Evolutionary conservation across 30 jellyfish, hydroid and myxozoan species (phyloP).

Genomic region (Catostylus mosaicus): DNA sequence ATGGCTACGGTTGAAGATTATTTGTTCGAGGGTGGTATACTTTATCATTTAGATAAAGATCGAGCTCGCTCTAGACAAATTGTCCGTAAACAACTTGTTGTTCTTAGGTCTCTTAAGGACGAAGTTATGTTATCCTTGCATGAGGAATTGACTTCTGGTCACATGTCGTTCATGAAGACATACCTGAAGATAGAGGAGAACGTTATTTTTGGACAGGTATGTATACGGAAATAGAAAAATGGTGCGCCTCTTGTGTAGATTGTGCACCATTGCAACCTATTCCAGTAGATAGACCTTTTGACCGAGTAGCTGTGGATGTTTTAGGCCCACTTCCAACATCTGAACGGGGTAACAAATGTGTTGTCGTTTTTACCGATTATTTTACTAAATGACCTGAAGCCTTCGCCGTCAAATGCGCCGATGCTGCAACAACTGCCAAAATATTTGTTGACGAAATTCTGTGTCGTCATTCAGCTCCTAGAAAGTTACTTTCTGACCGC

Average conservation of each 20-base stretch:
- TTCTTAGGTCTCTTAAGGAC: constrained; percentile 54
- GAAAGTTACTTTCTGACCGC: constrained; percentile 55
- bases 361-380: constrained; percentile 53
- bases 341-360: constrained; percentile 43
- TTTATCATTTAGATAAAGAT: constrained; percentile 45
- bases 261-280: constrained; percentile 72
- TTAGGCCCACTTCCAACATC: constrained; percentile 76
- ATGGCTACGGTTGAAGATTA: constrained; percentile 57
- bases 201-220: constrained; percentile 65
- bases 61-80: constrained; percentile 32
- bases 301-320: constrained; percentile 75
- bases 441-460: constrained; percentile 59
- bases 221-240: constrained; percentile 50
- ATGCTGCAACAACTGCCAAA: constrained; percentile 60
- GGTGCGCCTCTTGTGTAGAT: constrained; percentile 69
- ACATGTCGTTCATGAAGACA: constrained; percentile 28
- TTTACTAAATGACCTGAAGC: constrained; percentile 76
- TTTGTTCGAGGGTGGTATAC: constrained; percentile 36
- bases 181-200: constrained; percentile 18
- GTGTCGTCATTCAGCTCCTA: constrained; percentile 67
- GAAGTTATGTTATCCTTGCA: constrained; percentile 55
- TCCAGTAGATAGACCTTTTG: constrained; percentile 70
- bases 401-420: constrained; percentile 54
- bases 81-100: constrained; percentile 38
- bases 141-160: constrained; percentile 58